Evolutionary conservation across 2,113 vertebrate genomes (phyloP), one percentile per base, ranked within the genome.

Genomic region (Saccopteryx bilineata): DNA sequence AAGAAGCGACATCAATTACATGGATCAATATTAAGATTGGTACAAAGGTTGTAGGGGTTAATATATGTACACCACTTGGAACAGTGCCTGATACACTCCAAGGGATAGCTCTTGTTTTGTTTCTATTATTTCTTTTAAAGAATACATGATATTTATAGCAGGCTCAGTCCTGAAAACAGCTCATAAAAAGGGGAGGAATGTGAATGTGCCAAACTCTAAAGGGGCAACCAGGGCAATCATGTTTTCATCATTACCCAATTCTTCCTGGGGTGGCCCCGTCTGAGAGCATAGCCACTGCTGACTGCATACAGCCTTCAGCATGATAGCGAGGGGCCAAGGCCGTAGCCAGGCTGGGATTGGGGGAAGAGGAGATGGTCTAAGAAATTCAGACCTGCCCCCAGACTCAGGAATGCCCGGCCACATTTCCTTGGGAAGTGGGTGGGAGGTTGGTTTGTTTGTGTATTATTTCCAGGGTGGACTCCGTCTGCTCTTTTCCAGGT

Each of bases 91-190:
- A 71, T 39, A 39, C 23, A 58, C 71, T 68, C 58, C 76, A 80
- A 80, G 39, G 12, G 10, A 19, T 65, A 33, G 69, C 48, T 33
- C 13, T 61, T 31, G 4, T 14, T 93, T 81, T 71, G 31, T 52
- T 80, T 66, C 75, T 66, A 18, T 82, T 90, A 31, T 68, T 83
- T 90, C 88, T 54, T 91, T 76, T 31, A 76, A 48, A 58, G 52
- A 48, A n/a, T 31, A 23, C 11, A 18, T n/a, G 24, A n/a, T 52
- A 24, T 12, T 19, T 14, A 13, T 5, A 61, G 58, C n/a, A 81
- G 46, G 3, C 7, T 88, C 71, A 12, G 56, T 82, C 68, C 52
- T 79, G 26, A 28, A 82, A 82, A 79, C 31, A 33, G 21, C 33
- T 93, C 58, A 63, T 85, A 13, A 80, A 80, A 84, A 68, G 26